A percentile compares a stretch with the other conserved stretches of the same genome.
Evolutionary conservation across 2,888 invertebrate species (phyloP).

Genomic region (Epistrophe eligans): DNA sequence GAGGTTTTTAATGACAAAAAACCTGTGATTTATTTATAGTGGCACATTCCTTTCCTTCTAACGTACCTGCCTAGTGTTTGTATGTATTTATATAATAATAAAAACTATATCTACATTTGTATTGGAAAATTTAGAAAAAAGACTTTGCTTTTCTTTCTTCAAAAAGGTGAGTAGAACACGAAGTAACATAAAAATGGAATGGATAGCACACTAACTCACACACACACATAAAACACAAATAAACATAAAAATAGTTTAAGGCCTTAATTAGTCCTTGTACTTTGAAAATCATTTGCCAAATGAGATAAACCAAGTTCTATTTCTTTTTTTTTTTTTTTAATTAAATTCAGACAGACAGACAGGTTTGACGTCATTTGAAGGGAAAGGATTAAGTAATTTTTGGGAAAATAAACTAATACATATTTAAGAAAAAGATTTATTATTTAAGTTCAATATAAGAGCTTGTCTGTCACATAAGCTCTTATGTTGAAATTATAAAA

Average conservation of each 20-base stretch:
- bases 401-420: neutral
- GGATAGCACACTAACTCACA: conserved; percentile 16
- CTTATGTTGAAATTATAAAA: no score
- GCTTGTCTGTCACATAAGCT: no score
- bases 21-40: conserved; percentile 70
- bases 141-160: neutral
- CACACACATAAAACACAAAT: neutral
- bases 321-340: neutral
- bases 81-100: conserved; percentile 37
- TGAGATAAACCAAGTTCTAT: conserved; percentile 20
- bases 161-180: conserved; percentile 62
- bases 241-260: conserved; percentile 47
- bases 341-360: conserved; percentile 11
- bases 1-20: conserved; percentile 70
- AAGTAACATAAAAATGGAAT: conserved; percentile 58
- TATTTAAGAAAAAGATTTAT: no score
- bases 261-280: conserved; percentile 70
- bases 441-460: no score
- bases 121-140: conserved; percentile 24
- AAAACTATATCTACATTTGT: conserved; percentile 52
- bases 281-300: conserved; percentile 44
- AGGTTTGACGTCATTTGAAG: conserved; percentile 19
- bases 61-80: neutral
- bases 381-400: neutral
- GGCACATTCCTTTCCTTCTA: conserved; percentile 18